phyloP scores from a whole-genome alignment of 92 coral and sea anemone genomes.

The Nematostella vectensis region DNA sequence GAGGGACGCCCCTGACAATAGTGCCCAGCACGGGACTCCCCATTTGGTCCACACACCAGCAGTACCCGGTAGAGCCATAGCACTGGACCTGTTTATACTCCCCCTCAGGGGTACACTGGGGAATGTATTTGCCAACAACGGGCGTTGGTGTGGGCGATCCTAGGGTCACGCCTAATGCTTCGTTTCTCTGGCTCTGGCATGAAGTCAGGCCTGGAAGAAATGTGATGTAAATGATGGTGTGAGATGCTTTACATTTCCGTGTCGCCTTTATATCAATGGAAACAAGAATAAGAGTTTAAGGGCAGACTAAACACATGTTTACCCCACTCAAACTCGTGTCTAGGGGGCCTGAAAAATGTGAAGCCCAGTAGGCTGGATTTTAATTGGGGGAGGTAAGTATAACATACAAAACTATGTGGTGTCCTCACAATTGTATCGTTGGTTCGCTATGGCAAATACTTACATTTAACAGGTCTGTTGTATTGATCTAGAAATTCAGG shows the following conservation, averaged over 20 bases:
- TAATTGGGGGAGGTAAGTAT: too few relatives aligned
- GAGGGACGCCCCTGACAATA: slow-evolving; percentile 74
- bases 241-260: too few relatives aligned
- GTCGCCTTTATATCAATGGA: too few relatives aligned
- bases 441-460: too few relatives aligned
- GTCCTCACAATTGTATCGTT: too few relatives aligned
- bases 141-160: slow-evolving; percentile 25
- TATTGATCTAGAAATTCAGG: slow-evolving; percentile 84
- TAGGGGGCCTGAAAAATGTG: neutral
- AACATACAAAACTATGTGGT: too few relatives aligned
- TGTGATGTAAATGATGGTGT: too few relatives aligned
- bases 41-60: slow-evolving; percentile 83
- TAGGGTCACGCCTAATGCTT: slow-evolving; percentile 51
- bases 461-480: slow-evolving; percentile 66
- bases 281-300: too few relatives aligned
- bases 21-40: slow-evolving; percentile 78
- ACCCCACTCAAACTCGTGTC: neutral
- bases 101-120: slow-evolving; percentile 80
- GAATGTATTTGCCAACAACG: slow-evolving; percentile 64
- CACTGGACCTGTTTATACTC: slow-evolving; percentile 79
- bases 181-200: slow-evolving; percentile 65
- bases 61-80: slow-evolving; percentile 90
- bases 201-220: slow-evolving; percentile 55
- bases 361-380: neutral
- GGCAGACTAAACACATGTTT: too few relatives aligned